phyloP scores from a whole-genome alignment of 2,888 invertebrate species.

The Altica lythri region DNA sequence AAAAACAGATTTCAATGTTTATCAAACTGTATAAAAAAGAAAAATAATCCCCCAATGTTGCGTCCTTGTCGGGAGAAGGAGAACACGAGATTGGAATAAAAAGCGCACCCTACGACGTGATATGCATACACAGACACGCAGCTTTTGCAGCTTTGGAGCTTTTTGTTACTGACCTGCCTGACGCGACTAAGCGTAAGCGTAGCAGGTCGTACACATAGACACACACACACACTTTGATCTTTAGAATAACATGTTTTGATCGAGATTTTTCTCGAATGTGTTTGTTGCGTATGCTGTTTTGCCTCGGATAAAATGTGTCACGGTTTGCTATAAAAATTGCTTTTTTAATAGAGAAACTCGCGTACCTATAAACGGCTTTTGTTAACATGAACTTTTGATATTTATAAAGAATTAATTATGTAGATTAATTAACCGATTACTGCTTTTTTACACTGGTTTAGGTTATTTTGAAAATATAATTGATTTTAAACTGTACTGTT shows the following conservation, averaged over 20 bases:
- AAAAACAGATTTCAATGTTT: too few species aligned
- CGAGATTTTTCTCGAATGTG: slow-evolving; percentile 1
- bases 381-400: too few species aligned
- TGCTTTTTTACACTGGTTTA: too few species aligned
- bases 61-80: not conserved
- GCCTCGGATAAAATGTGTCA: not conserved
- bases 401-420: too few species aligned
- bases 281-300: slow-evolving; percentile 1
- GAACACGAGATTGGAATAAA: not conserved
- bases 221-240: slow-evolving; percentile 14
- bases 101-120: not conserved
- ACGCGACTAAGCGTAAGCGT: slow-evolving; percentile 5
- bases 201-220: not conserved
- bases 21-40: too few species aligned
- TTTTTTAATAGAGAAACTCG: not conserved
- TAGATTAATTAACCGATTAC: too few species aligned
- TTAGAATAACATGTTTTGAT: not conserved
- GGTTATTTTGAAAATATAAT: too few species aligned
- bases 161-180: slow-evolving; percentile 16
- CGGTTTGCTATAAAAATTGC: not conserved
- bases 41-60: too few species aligned
- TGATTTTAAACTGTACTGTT: too few species aligned
- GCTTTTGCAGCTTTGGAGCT: slow-evolving; percentile 3
- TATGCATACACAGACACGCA: slow-evolving; percentile 2
- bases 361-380: not conserved